Base-by-base conservation (phyloP, 1,140 invertebrate genomes). In the Neodiprion fabricii region DNA sequence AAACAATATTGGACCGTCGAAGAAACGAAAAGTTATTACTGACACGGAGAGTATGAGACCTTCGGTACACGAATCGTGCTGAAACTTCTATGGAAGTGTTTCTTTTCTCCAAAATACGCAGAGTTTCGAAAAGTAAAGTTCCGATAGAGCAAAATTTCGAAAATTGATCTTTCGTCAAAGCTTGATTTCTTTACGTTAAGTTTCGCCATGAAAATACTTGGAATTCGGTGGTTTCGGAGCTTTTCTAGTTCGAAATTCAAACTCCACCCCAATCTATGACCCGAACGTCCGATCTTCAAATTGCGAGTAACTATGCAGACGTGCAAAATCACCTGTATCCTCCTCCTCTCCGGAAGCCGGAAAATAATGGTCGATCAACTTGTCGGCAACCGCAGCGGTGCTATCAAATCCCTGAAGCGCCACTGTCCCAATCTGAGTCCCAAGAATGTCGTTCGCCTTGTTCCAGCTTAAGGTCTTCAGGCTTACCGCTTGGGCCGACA, bases 381-480 rank as follows among this genome's bases (percentile, higher is more conserved):
- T 90, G 85, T 93, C 92, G 9, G 92, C 90, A 66, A 92, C 81
- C 1, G 86, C 86, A 48, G 91, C 91, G 40, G 92, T 92, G 0
- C 83, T 89, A 76, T 93, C 93, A 11, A 94, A 88, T 49, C 92
- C 86, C 70, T 90, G 88, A 3, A 93, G 86, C 1, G 92, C 92
- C 73, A 89, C 90, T 77, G 87, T 91, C 4, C 93, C 93, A 82
- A 92, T 93, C 48, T 91, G 90, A 12, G 92, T 92, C 17, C 90
- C 90, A 70, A 94, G 85, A 21, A 94, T 88, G 74, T 92, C 89
- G 83, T 94, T 94, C 7, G 92, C 91, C 79, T 92, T 93, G 70
- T 91, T 90, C 92, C 92, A 93, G 61, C 92, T 92, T 1, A 91
- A 83, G 77, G 93, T 91, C 84, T 92, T 92, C 4, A 94, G 84